Conservation (phyloP, 1,140 invertebrate genomes). For the Luehdorfia chinensis region DNA sequence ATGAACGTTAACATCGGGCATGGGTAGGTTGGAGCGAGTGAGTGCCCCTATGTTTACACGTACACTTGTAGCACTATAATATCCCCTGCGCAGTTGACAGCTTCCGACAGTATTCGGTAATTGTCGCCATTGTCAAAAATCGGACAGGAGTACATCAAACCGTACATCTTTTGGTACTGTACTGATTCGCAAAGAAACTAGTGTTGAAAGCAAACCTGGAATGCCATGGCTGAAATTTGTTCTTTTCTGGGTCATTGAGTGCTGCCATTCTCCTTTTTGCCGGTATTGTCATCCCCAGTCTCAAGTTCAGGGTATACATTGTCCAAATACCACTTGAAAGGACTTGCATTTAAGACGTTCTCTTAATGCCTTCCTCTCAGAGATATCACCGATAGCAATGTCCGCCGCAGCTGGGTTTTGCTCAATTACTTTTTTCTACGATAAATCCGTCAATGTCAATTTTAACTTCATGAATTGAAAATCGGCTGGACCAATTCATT, state of each 20-base stretch:
- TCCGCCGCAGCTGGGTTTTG: conserved; percentile 81
- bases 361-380: conserved; percentile 83
- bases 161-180: too few species aligned
- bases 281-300: conserved; percentile 79
- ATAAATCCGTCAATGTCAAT: conserved; percentile 24
- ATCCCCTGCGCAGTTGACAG: too few species aligned
- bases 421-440: conserved; percentile 87
- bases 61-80: too few species aligned
- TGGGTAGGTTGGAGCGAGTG: too few species aligned
- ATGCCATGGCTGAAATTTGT: conserved; percentile 88
- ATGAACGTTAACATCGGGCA: too few species aligned
- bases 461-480: too few species aligned
- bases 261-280: conserved; percentile 80
- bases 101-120: too few species aligned
- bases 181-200: too few species aligned
- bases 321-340: conserved; percentile 96
- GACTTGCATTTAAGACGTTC: conserved; percentile 87
- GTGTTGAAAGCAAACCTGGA: conserved; percentile 76
- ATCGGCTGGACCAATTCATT: too few species aligned
- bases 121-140: too few species aligned
- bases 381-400: conserved; percentile 88
- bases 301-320: conserved; percentile 92
- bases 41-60: too few species aligned
- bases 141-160: too few species aligned
- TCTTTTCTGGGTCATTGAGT: conserved; percentile 76